These are phyloP conservation scores for Coracias cyanogaster DNA, from an alignment of 2,797 vertebrate genomes.

Conservation along the genomic window DNA sequence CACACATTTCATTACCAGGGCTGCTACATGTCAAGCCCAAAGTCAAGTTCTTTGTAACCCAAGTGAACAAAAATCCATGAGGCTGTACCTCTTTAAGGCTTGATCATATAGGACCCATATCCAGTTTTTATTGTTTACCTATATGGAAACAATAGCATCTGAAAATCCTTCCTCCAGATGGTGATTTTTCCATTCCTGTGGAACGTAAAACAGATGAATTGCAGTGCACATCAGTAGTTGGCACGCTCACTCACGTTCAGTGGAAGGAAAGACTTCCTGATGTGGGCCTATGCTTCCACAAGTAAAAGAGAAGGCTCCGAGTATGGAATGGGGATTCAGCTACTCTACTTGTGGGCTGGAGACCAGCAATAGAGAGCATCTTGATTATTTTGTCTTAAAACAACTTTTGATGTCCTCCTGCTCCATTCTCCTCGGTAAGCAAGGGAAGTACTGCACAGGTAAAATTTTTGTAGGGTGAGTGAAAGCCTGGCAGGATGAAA, in stretches of 20 bases:
- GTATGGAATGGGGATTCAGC: background rate
- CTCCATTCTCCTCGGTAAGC: background rate
- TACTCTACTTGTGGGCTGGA: background rate
- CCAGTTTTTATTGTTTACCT: background rate
- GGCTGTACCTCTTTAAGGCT: background rate
- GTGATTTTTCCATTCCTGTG: background rate
- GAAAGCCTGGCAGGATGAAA: background rate
- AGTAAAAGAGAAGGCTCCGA: background rate
- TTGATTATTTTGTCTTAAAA: background rate
- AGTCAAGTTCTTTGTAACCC: background rate
- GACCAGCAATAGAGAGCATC: background rate
- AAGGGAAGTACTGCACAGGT: background rate
- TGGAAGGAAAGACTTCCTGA: background rate
- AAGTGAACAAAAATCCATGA: background rate
- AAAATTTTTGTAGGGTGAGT: background rate
- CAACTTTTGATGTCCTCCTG: background rate
- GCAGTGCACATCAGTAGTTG: background rate
- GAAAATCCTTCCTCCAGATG: background rate
- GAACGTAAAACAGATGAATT: background rate
- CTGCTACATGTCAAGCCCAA: background rate
- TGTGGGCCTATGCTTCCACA: background rate
- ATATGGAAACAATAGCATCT: background rate
- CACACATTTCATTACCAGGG: background rate
- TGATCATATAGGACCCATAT: background rate
- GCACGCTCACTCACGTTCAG: background rate